phyloP scores from a whole-genome alignment of 2,113 vertebrate species.

The Lucifuga dentata region DNA sequence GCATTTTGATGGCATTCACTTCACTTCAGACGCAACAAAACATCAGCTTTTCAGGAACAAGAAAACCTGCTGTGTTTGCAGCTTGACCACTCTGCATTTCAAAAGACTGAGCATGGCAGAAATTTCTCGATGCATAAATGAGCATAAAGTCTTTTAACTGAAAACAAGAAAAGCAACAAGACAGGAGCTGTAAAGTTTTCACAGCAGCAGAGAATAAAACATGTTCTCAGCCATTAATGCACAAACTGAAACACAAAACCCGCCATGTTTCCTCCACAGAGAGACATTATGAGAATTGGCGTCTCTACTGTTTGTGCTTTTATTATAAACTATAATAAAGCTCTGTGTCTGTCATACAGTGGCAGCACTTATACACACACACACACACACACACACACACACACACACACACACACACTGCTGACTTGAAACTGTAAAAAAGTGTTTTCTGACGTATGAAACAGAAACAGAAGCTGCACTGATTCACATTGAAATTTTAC shows the following conservation, averaged over 20 bases:
- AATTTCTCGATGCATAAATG: conserved; percentile 11
- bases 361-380: conserved; percentile 5
- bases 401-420: conserved; percentile 43
- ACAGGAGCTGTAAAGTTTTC: conserved; percentile 35
- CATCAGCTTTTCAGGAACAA: conserved; percentile 23
- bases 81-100: conserved; percentile 33
- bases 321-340: conserved; percentile 14
- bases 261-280: conserved; percentile 17
- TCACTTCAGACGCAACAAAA: background rate
- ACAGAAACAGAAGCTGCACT: conserved; percentile 3
- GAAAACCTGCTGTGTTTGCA: conserved; percentile 35
- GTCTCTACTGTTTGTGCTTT: conserved; percentile 35
- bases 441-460: background rate
- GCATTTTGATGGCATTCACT: background rate
- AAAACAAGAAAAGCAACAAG: conserved; percentile 24
- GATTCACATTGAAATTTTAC: conserved; percentile 10
- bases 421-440: background rate
- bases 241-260: conserved; percentile 19
- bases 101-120: conserved; percentile 34
- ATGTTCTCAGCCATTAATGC: conserved; percentile 4
- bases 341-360: conserved; percentile 51
- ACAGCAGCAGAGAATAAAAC: conserved; percentile 42
- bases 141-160: conserved; percentile 1
- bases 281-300: conserved; percentile 28
- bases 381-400: too few relatives aligned